phyloP scores from a whole-genome alignment of 1,140 invertebrate species.

The Leptinotarsa texana region DNA sequence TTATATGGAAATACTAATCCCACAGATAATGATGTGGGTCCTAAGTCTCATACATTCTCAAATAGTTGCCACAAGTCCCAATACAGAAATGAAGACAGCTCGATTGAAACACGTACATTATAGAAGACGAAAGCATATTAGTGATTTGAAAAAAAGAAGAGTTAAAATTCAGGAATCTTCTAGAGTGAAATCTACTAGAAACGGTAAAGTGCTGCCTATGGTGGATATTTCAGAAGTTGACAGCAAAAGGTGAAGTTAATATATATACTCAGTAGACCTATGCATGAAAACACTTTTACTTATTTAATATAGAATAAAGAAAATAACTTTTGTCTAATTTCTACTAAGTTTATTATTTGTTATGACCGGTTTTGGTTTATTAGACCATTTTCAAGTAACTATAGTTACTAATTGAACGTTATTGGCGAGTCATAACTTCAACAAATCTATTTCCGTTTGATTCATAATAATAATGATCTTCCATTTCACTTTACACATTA shows the following conservation, averaged over 20 bases:
- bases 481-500: too few species aligned
- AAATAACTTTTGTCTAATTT: too few species aligned
- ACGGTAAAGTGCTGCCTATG: not conserved
- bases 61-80: conserved; percentile 76
- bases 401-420: too few species aligned
- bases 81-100: conserved; percentile 13
- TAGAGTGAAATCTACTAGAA: not conserved
- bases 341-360: too few species aligned
- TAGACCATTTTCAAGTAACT: too few species aligned
- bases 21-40: conserved; percentile 77
- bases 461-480: too few species aligned
- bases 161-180: not conserved
- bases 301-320: too few species aligned
- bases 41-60: conserved; percentile 89
- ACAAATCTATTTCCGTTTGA: too few species aligned
- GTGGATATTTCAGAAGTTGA: not conserved
- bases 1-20: conserved; percentile 72
- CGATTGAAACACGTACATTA: conserved; percentile 27
- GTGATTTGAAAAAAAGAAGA: not conserved
- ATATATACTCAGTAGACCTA: too few species aligned
- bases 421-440: too few species aligned
- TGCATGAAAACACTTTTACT: too few species aligned
- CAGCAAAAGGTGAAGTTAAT: not conserved
- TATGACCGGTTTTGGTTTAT: too few species aligned
- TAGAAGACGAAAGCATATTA: conserved; percentile 27